Percentiles rank a stretch among this genome's conserved stretches.
Evolutionary conservation across 1,140 invertebrate species (phyloP).

Genomic region (Atta cephalotes): DNA sequence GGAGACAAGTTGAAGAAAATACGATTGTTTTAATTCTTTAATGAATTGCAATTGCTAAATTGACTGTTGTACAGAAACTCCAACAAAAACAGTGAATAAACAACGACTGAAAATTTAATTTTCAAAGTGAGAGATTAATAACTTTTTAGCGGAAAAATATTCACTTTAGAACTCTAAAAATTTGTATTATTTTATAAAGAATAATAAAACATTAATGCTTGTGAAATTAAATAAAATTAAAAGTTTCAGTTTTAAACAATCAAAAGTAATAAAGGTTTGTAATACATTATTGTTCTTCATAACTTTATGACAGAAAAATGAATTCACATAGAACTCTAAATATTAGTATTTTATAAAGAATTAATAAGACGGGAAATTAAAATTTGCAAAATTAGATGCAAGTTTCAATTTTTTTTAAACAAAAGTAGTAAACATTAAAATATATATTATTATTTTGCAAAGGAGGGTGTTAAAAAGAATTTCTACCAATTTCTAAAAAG

Average conservation of each 20-base stretch:
- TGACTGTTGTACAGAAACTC: neutral
- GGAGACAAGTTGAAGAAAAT: conserved; percentile 2
- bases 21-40: conserved; percentile 17
- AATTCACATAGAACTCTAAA: too few species aligned
- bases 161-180: neutral
- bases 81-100: neutral
- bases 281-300: neutral
- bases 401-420: too few species aligned
- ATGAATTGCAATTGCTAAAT: neutral
- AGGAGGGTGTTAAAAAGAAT: too few species aligned
- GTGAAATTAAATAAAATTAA: neutral
- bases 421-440: too few species aligned
- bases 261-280: neutral
- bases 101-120: neutral
- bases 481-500: too few species aligned
- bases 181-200: neutral
- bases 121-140: neutral
- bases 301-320: too few species aligned
- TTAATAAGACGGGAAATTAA: too few species aligned
- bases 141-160: neutral
- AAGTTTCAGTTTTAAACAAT: neutral
- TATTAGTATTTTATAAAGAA: too few species aligned
- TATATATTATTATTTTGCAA: too few species aligned
- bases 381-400: too few species aligned
- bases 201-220: neutral